Conservation (phyloP, 2,888 invertebrate genomes). For the Phragmatobia fuliginosa region DNA sequence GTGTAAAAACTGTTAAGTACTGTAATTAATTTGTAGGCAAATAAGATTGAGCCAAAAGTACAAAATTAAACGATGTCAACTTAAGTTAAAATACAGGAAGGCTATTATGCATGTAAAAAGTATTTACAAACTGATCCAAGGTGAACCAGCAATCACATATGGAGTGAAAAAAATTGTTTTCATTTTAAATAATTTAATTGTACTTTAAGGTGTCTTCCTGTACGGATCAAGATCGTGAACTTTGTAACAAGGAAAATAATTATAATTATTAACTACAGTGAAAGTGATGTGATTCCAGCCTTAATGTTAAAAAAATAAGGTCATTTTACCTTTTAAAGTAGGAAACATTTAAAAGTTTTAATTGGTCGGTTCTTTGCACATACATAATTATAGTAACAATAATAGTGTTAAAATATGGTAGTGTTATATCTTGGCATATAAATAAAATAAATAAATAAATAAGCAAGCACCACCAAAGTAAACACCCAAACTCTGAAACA, state of each 20-base stretch:
- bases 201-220: neutral
- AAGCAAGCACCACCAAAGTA: too few species aligned
- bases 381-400: neutral
- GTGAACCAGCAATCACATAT: slow-evolving; percentile 10
- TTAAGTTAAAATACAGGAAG: neutral
- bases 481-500: too few species aligned
- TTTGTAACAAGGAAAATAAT: slow-evolving; percentile 8
- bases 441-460: too few species aligned
- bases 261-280: neutral
- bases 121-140: slow-evolving; percentile 2
- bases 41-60: neutral
- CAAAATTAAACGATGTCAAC: neutral
- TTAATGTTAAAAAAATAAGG: neutral
- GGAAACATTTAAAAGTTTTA: too few species aligned
- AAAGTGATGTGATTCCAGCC: neutral
- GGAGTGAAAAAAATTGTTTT: neutral
- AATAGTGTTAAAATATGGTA: too few species aligned
- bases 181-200: neutral
- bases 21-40: neutral
- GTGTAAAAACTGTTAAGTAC: too few species aligned
- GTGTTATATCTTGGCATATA: neutral
- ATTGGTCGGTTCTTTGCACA: neutral
- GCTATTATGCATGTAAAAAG: neutral
- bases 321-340: neutral
- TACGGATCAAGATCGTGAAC: slow-evolving; percentile 3